Conservation (phyloP, 2,797 vertebrate genomes). For the Pantherophis vulpinus region DNA sequence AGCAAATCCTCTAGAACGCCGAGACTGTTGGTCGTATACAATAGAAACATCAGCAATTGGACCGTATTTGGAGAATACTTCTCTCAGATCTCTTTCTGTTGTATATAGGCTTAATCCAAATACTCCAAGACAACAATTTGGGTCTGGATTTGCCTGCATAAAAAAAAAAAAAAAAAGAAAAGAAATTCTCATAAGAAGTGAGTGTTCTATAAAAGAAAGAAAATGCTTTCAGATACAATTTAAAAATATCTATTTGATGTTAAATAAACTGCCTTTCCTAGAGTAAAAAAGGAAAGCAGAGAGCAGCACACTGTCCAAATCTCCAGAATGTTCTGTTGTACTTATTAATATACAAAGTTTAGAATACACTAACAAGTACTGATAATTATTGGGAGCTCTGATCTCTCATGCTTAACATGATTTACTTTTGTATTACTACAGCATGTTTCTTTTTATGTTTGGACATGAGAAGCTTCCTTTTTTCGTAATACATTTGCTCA, state of each 20-base stretch:
- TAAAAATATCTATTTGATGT: neutral
- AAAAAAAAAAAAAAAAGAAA: slow-evolving; percentile 12
- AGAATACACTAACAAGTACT: neutral
- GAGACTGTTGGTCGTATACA: slow-evolving; percentile 94
- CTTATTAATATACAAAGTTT: neutral
- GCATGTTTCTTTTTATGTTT: neutral
- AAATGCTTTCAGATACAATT: neutral
- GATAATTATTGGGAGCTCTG: neutral
- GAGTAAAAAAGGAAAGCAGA: neutral
- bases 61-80: slow-evolving; percentile 95
- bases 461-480: neutral
- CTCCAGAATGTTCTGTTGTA: neutral
- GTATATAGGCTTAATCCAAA: slow-evolving; percentile 96
- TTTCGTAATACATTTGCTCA: neutral
- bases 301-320: neutral
- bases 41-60: slow-evolving; percentile 89
- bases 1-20: slow-evolving; percentile 92
- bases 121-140: slow-evolving; percentile 92
- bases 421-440: neutral
- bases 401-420: neutral
- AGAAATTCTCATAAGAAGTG: slow-evolving; percentile 1
- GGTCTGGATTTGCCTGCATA: slow-evolving; percentile 90
- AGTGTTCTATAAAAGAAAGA: neutral
- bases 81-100: slow-evolving; percentile 91
- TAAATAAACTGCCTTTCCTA: neutral